Evolutionary conservation across 2,888 invertebrate genomes (phyloP).

Genomic region (Prostheceraeus crozeri): DNA sequence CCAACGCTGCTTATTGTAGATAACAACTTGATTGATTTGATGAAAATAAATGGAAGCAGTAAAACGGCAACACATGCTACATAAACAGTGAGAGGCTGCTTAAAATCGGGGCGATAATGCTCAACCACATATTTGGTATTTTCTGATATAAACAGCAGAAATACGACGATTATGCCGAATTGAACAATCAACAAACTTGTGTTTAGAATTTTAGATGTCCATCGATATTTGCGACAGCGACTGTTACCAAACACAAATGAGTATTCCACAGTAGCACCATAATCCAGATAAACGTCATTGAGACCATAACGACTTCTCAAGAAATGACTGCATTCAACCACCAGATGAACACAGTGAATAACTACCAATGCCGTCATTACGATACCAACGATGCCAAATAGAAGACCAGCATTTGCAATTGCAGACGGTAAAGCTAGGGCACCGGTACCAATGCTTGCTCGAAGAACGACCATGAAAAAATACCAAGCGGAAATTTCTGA

Average conservation of each 20-base stretch:
- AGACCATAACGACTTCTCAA: neutral
- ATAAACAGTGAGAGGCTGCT: neutral
- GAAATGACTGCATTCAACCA: neutral
- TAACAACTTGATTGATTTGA: slow-evolving; percentile 19
- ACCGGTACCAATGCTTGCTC: slow-evolving; percentile 85
- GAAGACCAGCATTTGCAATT: slow-evolving; percentile 78
- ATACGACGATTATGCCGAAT: slow-evolving; percentile 89
- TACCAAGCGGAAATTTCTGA: no score
- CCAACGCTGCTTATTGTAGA: slow-evolving; percentile 18
- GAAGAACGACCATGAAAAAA: slow-evolving; percentile 76
- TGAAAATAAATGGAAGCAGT: slow-evolving; percentile 24
- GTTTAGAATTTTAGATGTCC: slow-evolving; percentile 47
- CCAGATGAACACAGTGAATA: slow-evolving; percentile 21
- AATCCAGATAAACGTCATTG: neutral
- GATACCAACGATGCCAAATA: slow-evolving; percentile 59
- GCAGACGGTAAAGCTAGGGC: slow-evolving; percentile 93
- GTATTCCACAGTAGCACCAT: slow-evolving; percentile 13
- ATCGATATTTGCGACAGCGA: neutral
- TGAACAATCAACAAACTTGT: slow-evolving; percentile 70
- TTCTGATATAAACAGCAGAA: slow-evolving; percentile 81
- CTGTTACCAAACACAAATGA: neutral
- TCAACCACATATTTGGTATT: slow-evolving; percentile 60
- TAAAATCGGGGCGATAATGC: neutral
- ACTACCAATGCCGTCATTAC: slow-evolving; percentile 7
- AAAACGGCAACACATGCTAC: neutral